These are phyloP conservation scores for Acanthosepion esculentum DNA, from an alignment of 2,888 invertebrate species.

Conservation along the genomic window DNA sequence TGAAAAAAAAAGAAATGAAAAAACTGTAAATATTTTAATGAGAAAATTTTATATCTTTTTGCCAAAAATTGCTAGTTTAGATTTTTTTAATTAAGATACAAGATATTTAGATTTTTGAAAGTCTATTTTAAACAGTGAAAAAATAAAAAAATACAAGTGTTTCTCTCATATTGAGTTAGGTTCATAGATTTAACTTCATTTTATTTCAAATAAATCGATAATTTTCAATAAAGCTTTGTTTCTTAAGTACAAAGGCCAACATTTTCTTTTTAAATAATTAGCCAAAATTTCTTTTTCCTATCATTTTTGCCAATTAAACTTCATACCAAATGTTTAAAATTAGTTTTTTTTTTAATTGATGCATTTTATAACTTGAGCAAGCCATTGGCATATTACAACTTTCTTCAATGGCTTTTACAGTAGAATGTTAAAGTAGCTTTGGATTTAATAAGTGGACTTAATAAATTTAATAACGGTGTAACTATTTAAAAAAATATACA, in stretches of 20 bases:
- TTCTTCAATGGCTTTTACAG: neutral
- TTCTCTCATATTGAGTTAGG: neutral
- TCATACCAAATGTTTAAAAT: neutral
- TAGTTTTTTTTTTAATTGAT: neutral
- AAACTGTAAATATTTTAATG: neutral
- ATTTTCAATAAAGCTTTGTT: neutral
- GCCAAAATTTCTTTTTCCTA: neutral
- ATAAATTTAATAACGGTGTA: no score
- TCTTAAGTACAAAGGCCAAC: neutral
- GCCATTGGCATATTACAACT: neutral
- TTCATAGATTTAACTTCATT: neutral
- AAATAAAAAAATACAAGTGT: neutral
- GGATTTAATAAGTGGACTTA: no score
- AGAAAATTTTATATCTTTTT: neutral
- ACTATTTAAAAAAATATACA: no score
- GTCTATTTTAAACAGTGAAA: neutral
- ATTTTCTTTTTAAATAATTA: neutral
- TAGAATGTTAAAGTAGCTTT: neutral
- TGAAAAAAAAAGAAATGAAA: neutral
- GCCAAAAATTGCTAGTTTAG: neutral
- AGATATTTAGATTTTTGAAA: neutral
- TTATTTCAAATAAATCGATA: neutral
- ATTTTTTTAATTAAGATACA: neutral
- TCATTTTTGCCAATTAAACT: neutral
- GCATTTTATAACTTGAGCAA: neutral